These are phyloP conservation scores for Acleris cristana DNA, from an alignment of 2,888 invertebrate species.

Conservation along the genomic window DNA sequence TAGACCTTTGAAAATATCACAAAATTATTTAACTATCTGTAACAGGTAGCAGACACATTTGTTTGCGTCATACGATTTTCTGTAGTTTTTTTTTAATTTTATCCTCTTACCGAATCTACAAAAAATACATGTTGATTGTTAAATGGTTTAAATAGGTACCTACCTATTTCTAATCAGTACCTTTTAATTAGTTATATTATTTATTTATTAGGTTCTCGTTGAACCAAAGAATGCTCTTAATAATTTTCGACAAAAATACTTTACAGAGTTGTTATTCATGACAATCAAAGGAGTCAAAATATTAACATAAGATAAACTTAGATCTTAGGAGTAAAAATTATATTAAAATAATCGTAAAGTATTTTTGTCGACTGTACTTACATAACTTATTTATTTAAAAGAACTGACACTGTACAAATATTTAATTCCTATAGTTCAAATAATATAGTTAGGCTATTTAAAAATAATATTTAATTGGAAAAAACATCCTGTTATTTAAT, in stretches of 20 bases:
- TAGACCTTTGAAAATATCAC: too few relatives aligned
- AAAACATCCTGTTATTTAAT: too few relatives aligned
- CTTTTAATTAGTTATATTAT: constrained; percentile 3
- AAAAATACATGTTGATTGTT: neutral
- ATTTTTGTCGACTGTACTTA: constrained; percentile 15
- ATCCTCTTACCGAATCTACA: neutral
- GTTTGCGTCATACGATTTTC: too few relatives aligned
- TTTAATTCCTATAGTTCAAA: neutral
- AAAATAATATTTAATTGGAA: neutral
- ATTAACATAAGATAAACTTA: too few relatives aligned
- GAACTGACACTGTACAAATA: constrained; percentile 20
- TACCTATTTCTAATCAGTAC: constrained; percentile 2
- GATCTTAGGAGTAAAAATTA: too few relatives aligned
- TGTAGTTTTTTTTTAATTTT: too few relatives aligned
- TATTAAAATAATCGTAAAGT: neutral
- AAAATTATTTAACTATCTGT: too few relatives aligned
- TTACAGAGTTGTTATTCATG: neutral
- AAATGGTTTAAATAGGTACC: neutral
- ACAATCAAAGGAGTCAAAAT: neutral
- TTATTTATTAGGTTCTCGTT: constrained; percentile 3
- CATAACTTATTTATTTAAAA: constrained; percentile 10
- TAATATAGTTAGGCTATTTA: neutral
- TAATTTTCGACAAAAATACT: constrained; percentile 14
- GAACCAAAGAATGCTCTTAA: constrained; percentile 16
- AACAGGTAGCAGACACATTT: too few relatives aligned